A percentile compares a stretch with the other conserved stretches of the same genome.
phyloP scores from a whole-genome alignment of 2,888 invertebrate genomes.

The Macroteleia sp. region DNA sequence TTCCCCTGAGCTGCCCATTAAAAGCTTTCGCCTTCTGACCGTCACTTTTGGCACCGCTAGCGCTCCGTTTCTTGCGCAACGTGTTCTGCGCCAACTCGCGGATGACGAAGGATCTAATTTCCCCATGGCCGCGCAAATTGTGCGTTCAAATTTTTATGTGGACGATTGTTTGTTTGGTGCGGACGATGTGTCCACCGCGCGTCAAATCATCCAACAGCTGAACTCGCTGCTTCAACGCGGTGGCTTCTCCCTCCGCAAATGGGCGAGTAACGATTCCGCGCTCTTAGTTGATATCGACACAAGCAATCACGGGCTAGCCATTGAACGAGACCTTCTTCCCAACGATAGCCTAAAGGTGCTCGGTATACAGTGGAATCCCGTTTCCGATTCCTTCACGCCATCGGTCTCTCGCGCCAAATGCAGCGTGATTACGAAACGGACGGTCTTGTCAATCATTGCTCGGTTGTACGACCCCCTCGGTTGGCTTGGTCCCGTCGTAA shows the following conservation, averaged over 20 bases:
- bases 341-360: neutral
- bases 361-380: neutral
- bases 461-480: neutral
- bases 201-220: neutral
- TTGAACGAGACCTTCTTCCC: neutral
- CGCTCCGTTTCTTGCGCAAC: neutral
- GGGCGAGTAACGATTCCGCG: neutral
- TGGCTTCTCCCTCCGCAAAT: neutral
- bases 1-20: too few species aligned
- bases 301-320: neutral
- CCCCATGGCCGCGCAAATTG: neutral
- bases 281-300: neutral
- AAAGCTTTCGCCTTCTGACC: neutral
- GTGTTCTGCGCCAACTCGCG: neutral
- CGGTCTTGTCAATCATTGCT: neutral
- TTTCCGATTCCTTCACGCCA: neutral
- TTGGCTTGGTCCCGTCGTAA: neutral
- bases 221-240: neutral
- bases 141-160: neutral
- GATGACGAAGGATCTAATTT: neutral
- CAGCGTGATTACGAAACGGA: neutral
- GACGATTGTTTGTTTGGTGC: slow-evolving; percentile 15
- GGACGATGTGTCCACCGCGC: neutral
- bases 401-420: too few species aligned
- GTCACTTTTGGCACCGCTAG: neutral